phyloP scores from a whole-genome alignment of 2,797 vertebrate species.

The Sandelia bainsii region DNA sequence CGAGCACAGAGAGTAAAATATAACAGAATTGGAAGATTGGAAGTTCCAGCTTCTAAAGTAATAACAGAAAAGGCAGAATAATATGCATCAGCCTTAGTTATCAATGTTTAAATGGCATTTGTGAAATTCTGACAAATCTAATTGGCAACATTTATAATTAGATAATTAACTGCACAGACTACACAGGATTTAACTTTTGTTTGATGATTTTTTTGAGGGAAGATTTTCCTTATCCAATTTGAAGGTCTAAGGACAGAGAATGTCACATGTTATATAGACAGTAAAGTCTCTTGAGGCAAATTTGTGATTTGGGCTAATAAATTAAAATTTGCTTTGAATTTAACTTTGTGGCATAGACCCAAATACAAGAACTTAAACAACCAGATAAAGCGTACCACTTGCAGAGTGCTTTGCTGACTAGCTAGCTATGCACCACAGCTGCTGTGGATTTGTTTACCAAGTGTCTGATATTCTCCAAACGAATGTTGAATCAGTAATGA shows the following conservation, averaged over 20 bases:
- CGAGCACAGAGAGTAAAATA: conserved; percentile 21
- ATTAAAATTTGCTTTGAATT: neutral
- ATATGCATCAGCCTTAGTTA: neutral
- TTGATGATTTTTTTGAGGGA: conserved; percentile 4
- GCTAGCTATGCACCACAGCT: conserved; percentile 36
- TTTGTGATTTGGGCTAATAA: too few relatives aligned
- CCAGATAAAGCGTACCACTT: conserved; percentile 5
- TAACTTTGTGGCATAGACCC: neutral
- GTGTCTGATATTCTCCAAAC: conserved; percentile 29
- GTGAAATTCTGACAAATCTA: neutral
- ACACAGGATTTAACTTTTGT: conserved; percentile 6
- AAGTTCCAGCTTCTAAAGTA: neutral
- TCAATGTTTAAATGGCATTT: neutral
- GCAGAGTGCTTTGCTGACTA: conserved; percentile 12
- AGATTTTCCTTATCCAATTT: too few relatives aligned
- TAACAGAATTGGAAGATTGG: neutral
- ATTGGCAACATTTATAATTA: neutral
- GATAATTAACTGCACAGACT: neutral
- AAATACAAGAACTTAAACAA: conserved; percentile 1
- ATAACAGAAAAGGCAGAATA: neutral
- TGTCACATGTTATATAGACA: too few relatives aligned
- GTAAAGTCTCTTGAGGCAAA: too few relatives aligned
- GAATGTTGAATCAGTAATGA: conserved; percentile 58
- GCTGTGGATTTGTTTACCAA: conserved; percentile 56
- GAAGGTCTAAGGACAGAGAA: too few relatives aligned